These are phyloP conservation scores for Papilio protenor DNA, from an alignment of 2,888 invertebrate genomes.

Conservation along the genomic window DNA sequence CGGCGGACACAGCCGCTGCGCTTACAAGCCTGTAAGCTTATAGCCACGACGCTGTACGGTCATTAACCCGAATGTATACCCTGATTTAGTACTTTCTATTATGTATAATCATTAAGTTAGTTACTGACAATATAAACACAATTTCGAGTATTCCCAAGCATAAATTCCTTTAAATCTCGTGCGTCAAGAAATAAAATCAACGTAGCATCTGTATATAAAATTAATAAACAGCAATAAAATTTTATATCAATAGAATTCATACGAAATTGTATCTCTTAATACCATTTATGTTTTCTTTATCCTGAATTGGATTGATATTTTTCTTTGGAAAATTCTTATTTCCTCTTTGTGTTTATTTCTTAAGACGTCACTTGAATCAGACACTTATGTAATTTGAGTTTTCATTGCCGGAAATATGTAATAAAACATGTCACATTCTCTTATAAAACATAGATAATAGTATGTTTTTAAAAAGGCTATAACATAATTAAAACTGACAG, in stretches of 20 bases:
- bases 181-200: too few species aligned
- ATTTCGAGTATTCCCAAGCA: too few species aligned
- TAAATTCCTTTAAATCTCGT: too few species aligned
- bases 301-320: neutral
- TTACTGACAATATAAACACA: neutral
- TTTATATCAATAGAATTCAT: neutral
- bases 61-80: neutral
- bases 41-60: neutral
- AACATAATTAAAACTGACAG: neutral
- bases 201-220: too few species aligned
- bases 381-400: neutral
- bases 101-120: neutral
- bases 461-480: neutral
- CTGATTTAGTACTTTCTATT: neutral
- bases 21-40: neutral
- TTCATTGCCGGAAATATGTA: neutral
- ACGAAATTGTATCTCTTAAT: neutral
- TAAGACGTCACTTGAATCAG: neutral
- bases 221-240: neutral
- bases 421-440: too few species aligned
- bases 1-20: neutral
- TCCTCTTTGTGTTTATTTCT: neutral
- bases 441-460: too few species aligned
- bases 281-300: slow-evolving; percentile 3
- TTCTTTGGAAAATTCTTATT: neutral